phyloP scores from a whole-genome alignment of 2,888 invertebrate genomes.

The Gortyna flavago region DNA sequence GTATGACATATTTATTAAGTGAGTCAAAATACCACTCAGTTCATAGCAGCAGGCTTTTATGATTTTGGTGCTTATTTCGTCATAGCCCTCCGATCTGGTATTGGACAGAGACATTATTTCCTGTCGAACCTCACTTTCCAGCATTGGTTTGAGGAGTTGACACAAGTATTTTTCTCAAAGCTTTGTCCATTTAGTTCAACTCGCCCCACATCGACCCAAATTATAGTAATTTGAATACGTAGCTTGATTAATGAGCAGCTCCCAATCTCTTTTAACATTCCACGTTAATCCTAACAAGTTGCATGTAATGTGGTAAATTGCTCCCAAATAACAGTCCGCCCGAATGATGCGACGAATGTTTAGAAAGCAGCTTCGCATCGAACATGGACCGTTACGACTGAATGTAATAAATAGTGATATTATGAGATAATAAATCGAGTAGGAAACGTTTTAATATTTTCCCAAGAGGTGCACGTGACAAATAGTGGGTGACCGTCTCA shows the following conservation, averaged over 20 bases:
- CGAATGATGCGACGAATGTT: conserved; percentile 51
- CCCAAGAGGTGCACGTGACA: conserved; percentile 64
- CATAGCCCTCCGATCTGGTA: too few relatives aligned
- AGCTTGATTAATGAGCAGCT: conserved; percentile 66
- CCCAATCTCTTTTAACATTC: conserved; percentile 32
- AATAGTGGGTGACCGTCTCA: conserved; percentile 66
- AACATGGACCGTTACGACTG: conserved; percentile 31
- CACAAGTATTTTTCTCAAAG: too few relatives aligned
- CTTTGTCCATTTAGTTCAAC: conserved; percentile 44
- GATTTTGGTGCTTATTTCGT: too few relatives aligned
- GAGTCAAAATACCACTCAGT: too few relatives aligned
- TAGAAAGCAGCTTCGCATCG: conserved; percentile 47
- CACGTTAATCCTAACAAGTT: conserved; percentile 45
- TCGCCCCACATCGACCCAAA: conserved; percentile 49
- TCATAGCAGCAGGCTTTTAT: too few relatives aligned
- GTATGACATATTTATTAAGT: too few relatives aligned
- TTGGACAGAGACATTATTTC: too few relatives aligned
- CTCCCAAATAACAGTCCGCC: conserved; percentile 54
- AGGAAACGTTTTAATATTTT: conserved; percentile 61
- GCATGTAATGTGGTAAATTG: conserved; percentile 60
- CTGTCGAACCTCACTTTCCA: too few relatives aligned
- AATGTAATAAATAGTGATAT: conserved; percentile 52
- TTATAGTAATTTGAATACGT: conserved; percentile 71
- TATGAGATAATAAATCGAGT: conserved; percentile 43
- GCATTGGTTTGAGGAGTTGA: too few relatives aligned